Conservation (phyloP, 1,140 invertebrate species). For the Ephestia elutella region DNA sequence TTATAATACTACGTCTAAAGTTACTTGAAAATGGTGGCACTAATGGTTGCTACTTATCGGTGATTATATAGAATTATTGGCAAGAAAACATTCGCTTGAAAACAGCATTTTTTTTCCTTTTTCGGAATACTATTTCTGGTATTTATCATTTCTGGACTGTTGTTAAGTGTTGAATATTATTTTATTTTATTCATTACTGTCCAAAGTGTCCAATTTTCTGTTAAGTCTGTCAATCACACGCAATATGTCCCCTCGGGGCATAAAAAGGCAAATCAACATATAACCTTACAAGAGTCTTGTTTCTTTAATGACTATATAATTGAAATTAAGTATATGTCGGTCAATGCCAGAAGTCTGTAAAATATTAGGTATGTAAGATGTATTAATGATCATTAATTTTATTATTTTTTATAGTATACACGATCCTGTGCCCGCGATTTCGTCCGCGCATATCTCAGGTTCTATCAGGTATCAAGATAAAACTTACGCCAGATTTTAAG, state of each 20-base stretch:
- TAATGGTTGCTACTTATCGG: background rate
- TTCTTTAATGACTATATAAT: background rate
- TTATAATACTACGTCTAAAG: background rate
- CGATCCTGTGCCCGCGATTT: too few relatives aligned
- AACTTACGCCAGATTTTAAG: too few relatives aligned
- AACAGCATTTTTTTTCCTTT: background rate
- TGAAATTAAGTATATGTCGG: background rate
- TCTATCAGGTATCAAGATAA: too few relatives aligned
- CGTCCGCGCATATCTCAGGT: too few relatives aligned
- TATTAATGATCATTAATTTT: too few relatives aligned
- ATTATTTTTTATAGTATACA: too few relatives aligned
- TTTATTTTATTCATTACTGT: background rate
- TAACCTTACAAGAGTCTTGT: too few relatives aligned
- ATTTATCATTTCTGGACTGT: background rate
- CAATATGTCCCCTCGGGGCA: too few relatives aligned
- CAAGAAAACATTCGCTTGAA: background rate
- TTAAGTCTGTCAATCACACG: background rate
- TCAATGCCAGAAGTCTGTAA: background rate
- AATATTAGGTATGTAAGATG: too few relatives aligned
- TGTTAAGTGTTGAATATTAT: background rate
- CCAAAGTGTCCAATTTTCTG: background rate
- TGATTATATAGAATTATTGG: background rate
- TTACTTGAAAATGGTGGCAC: background rate
- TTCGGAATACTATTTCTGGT: background rate
- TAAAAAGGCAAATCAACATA: too few relatives aligned